Percentiles rank a stretch among this genome's conserved stretches.
Evolutionary conservation across 2,113 vertebrate species (phyloP).

Genomic region (Mirounga angustirostris): DNA sequence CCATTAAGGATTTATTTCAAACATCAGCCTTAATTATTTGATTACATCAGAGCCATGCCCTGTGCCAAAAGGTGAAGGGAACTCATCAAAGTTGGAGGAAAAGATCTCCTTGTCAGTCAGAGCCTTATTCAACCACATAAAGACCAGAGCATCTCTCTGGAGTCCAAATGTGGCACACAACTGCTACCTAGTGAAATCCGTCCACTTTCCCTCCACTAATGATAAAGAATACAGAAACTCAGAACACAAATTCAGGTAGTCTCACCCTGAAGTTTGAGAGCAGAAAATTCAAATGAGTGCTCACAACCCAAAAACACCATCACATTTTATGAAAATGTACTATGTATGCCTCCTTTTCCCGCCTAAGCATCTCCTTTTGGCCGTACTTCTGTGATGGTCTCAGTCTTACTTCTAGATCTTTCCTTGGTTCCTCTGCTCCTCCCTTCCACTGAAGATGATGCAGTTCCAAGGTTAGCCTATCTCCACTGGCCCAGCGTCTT

Average conservation of each 20-base stretch:
- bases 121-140: not conserved
- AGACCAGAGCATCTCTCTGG: not conserved
- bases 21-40: not conserved
- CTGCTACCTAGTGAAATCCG: not conserved
- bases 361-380: not conserved
- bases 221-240: not conserved
- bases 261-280: not conserved
- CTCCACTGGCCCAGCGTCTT: not conserved
- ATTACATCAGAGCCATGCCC: not conserved
- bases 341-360: not conserved
- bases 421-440: not conserved
- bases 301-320: slow-evolving; percentile 33
- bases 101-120: not conserved
- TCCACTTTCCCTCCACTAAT: not conserved
- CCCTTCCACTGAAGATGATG: not conserved
- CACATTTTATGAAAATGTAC: slow-evolving; percentile 34
- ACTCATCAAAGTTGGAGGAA: not conserved
- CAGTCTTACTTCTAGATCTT: not conserved
- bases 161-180: not conserved
- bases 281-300: not conserved
- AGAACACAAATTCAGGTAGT: not conserved
- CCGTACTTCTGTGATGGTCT: not conserved
- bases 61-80: not conserved
- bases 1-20: not conserved
- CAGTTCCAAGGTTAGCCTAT: not conserved